A percentile compares a stretch with the other conserved stretches of the same genome.
These are phyloP conservation scores for Geophilus truncorum DNA, from an alignment of 2,888 invertebrate genomes.

Conservation along the genomic window DNA sequence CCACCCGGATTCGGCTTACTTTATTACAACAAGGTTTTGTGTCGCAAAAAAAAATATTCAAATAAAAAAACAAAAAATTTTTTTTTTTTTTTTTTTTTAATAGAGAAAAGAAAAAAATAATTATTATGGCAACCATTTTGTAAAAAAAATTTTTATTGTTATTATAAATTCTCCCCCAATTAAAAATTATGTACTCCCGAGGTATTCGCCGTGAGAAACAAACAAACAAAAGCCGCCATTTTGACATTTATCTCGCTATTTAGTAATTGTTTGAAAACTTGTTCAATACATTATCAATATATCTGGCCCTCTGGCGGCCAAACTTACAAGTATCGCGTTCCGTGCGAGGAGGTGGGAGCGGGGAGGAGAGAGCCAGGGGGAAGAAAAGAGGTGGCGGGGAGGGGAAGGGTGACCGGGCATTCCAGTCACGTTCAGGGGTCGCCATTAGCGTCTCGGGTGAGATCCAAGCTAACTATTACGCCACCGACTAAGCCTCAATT, in stretches of 20 bases:
- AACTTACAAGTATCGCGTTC: not conserved
- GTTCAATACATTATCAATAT: not conserved
- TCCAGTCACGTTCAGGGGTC: slow-evolving; percentile 14
- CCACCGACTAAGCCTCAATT: slow-evolving; percentile 15
- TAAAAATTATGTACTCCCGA: no score
- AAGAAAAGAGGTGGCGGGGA: not conserved
- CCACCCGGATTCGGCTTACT: slow-evolving; percentile 16
- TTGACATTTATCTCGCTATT: not conserved
- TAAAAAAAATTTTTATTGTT: not conserved
- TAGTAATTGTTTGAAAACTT: not conserved
- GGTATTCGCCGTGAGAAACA: no score
- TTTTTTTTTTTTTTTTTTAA: not conserved
- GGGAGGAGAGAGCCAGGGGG: not conserved
- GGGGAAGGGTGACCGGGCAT: not conserved
- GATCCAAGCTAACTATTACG: slow-evolving; percentile 15
- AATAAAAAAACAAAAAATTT: not conserved
- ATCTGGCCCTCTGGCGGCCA: not conserved
- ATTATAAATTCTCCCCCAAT: no score
- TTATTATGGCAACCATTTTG: no score
- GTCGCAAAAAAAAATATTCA: not conserved
- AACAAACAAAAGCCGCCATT: not conserved
- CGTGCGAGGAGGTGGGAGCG: not conserved
- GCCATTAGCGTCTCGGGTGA: slow-evolving; percentile 20
- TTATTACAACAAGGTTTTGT: slow-evolving; percentile 15
- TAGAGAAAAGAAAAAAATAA: no score